Percentiles rank a stretch among this genome's conserved stretches.
phyloP scores from a whole-genome alignment of 1,140 invertebrate species.

The Frieseomelitta varia region DNA sequence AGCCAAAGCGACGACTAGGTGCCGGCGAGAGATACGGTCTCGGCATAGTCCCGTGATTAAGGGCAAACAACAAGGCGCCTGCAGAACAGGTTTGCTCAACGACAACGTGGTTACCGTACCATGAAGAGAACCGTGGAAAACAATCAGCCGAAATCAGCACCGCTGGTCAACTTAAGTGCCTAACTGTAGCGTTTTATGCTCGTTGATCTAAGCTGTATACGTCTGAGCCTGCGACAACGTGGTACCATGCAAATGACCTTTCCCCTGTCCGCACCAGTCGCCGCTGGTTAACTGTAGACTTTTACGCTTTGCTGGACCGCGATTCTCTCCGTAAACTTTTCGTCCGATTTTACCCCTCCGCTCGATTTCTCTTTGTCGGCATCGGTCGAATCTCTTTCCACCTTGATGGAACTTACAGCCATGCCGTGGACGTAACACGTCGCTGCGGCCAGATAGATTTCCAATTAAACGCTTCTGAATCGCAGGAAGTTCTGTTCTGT shows the following conservation, averaged over 20 bases:
- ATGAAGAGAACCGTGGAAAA: conserved; percentile 52
- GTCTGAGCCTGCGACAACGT: conserved; percentile 5
- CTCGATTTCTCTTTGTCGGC: conserved; percentile 4
- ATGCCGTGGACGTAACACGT: not conserved
- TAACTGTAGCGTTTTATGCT: conserved; percentile 66
- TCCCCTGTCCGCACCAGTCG: not conserved
- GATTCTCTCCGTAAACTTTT: not conserved
- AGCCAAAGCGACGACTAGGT: not conserved
- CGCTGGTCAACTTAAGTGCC: conserved; percentile 50
- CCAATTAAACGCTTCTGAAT: conserved; percentile 39
- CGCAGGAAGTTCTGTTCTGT: conserved; percentile 18
- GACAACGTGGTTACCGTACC: conserved; percentile 32
- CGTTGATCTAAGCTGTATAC: conserved; percentile 40
- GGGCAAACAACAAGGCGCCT: not conserved
- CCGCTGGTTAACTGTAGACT: conserved; percentile 46
- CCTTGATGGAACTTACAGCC: not conserved
- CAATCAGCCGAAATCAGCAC: conserved; percentile 53
- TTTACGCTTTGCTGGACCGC: conserved; percentile 46
- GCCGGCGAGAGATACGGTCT: not conserved
- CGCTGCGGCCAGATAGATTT: not conserved
- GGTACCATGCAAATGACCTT: conserved; percentile 47
- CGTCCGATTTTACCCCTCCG: not conserved
- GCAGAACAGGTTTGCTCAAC: conserved; percentile 23
- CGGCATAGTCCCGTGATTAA: not conserved
- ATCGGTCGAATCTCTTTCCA: not conserved